Conservation (phyloP, 2,888 invertebrate genomes). For the Drosophila differens region DNA sequence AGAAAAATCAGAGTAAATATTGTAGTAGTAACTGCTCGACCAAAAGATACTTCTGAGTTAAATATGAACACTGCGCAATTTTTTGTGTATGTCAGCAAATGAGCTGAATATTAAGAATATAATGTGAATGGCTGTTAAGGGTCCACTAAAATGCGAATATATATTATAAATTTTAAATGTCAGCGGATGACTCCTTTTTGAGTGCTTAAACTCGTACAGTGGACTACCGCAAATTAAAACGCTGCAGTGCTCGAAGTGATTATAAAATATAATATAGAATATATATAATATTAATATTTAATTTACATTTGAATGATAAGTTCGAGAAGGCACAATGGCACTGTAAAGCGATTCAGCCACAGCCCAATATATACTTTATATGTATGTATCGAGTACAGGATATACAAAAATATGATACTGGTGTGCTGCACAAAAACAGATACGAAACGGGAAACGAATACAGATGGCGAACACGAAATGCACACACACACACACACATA, state of each 20-base stretch:
- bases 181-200: neutral
- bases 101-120: neutral
- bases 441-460: conserved; percentile 7
- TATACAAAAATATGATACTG: conserved; percentile 11
- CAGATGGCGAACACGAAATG: conserved; percentile 11
- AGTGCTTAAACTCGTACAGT: neutral
- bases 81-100: neutral
- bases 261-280: neutral
- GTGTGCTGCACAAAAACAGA: conserved; percentile 28
- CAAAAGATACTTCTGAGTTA: neutral
- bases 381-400: conserved; percentile 1
- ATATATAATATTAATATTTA: neutral
- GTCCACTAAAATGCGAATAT: neutral
- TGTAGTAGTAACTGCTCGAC: neutral
- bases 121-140: neutral
- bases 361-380: neutral
- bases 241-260: neutral
- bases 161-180: neutral
- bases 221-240: neutral
- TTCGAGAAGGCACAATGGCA: neutral
- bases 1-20: neutral
- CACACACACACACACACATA: neutral
- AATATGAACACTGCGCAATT: neutral
- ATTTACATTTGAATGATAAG: neutral
- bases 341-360: neutral